Percentiles rank a stretch among this genome's conserved stretches.
Evolutionary conservation across 35 echinoderm and acorn worm genomes (phyloP).

Genomic region (Chiridota heheva): DNA sequence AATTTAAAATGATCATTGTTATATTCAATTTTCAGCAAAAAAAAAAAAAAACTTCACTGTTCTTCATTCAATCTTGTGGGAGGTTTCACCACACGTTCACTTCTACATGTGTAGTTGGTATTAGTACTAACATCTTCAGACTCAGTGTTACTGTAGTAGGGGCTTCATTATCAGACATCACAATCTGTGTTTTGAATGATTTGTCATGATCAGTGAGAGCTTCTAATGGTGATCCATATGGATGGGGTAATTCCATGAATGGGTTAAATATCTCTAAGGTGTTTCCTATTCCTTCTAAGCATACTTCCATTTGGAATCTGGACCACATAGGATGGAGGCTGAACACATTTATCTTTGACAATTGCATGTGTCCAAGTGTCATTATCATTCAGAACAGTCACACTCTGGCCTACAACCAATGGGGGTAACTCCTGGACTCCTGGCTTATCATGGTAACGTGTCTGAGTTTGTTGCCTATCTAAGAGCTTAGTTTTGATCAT

Average conservation of each 20-base stretch:
- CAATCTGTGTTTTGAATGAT: background rate
- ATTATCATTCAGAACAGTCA: constrained; percentile 13
- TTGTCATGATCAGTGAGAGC: background rate
- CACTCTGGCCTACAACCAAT: constrained; percentile 2
- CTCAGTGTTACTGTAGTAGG: too few species aligned
- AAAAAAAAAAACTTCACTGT: too few species aligned
- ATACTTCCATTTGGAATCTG: constrained; percentile 13
- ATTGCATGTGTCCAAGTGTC: constrained; percentile 13
- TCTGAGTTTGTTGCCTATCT: constrained; percentile 15
- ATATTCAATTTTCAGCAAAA: too few species aligned
- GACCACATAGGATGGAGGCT: constrained; percentile 5
- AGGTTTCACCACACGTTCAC: constrained; percentile 15
- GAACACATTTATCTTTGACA: constrained; percentile 14
- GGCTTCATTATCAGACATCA: background rate
- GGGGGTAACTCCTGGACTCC: background rate
- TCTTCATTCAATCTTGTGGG: constrained; percentile 7
- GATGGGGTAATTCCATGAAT: background rate
- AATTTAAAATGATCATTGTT: too few species aligned
- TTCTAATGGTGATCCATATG: background rate
- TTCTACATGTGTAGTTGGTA: constrained; percentile 12
- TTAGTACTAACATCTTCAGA: too few species aligned
- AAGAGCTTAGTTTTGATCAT: background rate
- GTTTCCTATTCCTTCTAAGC: constrained; percentile 19
- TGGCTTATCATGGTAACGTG: constrained; percentile 21
- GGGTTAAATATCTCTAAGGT: constrained; percentile 19